Evolutionary conservation across 2,113 vertebrate species (phyloP), one percentile per base, ranked within the genome.

Genomic region (Embiotoca jacksoni): DNA sequence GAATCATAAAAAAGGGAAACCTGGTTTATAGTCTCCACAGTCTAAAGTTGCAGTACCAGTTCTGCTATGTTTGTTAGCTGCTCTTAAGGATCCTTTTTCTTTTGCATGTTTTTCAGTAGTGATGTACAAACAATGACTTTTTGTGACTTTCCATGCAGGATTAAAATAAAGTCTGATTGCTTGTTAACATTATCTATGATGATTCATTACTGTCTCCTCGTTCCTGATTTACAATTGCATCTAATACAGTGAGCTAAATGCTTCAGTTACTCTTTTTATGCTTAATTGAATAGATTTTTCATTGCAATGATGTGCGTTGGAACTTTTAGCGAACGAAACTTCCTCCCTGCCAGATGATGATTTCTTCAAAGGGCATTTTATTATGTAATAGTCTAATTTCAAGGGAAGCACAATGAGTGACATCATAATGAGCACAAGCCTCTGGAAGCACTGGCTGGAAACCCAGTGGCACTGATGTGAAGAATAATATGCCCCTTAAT

Each of bases 161-260:
- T 30, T 14, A 7, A 49, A 81, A 81, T 67, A 66, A 80, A 83
- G 16, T 32, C 6, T 39, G 15, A 71, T 41, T 10, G 7, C 35
- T 1, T 37, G 7, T 60, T 53, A 15, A 72, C 7, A 10, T 64
- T 0, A 0, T 57, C 54, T 62, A 47, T 14, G n/a, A 3, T 47
- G 37, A 55, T 57, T 78, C 55, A 63, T 69, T 71, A 46, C 15
- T 41, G 39, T 67, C 7, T 81, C 30, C 13, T 11, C 15, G 23
- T 70, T 41, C 62, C 11, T 66, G 35, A 68, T 50, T 77, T 10
- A 16, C 6, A 0, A 10, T 54, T 50, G 35, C 35, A 67, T 58
- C 5, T 50, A 2, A n/a, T 36, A 49, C 37, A 68, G 13, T 54
- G 69, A 69, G 66, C 58, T 64, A 65, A 52, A 37, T 31, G 10